phyloP scores from a whole-genome alignment of 2,113 vertebrate genomes.

The Orthochromis indermauri region DNA sequence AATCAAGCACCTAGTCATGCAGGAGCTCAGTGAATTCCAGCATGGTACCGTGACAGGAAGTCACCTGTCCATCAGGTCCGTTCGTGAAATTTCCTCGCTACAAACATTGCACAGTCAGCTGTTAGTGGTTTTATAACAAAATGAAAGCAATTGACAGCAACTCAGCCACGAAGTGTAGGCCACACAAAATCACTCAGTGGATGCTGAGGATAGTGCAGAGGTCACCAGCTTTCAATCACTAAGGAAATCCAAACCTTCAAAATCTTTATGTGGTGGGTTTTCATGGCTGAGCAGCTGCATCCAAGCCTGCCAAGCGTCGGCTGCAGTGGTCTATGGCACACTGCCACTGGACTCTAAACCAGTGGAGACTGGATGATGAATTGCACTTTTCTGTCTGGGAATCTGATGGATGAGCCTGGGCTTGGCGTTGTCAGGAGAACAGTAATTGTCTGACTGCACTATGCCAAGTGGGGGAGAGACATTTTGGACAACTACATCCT shows the following conservation, averaged over 20 bases:
- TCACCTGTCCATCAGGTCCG: neutral
- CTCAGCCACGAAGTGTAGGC: neutral
- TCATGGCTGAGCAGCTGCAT: neutral
- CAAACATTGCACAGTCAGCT: neutral
- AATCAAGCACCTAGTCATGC: neutral
- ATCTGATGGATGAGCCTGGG: neutral
- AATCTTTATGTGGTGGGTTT: neutral
- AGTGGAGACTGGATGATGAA: neutral
- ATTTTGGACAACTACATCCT: neutral
- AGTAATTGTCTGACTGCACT: neutral
- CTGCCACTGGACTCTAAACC: neutral
- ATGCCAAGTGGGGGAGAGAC: neutral
- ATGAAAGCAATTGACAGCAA: neutral
- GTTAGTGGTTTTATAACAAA: neutral
- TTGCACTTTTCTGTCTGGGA: neutral
- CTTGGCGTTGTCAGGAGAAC: neutral
- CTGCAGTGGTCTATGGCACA: neutral
- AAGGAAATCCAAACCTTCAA: neutral
- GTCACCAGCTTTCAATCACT: neutral
- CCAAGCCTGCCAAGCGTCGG: neutral
- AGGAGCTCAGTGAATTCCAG: fast-evolving
- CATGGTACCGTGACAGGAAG: neutral
- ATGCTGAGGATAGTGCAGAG: neutral
- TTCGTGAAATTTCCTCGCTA: neutral
- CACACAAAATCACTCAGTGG: neutral